Percentiles rank a stretch among this genome's conserved stretches.
Evolutionary conservation across 2,797 vertebrate species (phyloP).

Genomic region (Prunella strophiata): DNA sequence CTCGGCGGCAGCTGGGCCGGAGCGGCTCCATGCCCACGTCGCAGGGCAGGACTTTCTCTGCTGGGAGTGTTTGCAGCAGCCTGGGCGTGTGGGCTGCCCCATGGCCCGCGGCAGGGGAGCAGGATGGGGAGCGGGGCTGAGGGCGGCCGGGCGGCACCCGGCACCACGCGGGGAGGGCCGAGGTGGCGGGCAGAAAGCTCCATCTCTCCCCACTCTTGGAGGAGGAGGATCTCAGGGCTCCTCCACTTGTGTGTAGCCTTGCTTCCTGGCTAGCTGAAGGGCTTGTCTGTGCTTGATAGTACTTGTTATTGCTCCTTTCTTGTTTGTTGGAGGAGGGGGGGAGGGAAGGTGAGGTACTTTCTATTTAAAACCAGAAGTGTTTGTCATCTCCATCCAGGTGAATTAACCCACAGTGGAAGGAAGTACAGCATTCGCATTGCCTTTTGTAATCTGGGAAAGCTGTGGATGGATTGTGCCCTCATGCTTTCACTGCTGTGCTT

Average conservation of each 20-base stretch:
- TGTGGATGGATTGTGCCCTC: background rate
- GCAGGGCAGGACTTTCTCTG: background rate
- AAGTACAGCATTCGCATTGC: background rate
- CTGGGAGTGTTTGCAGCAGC: background rate
- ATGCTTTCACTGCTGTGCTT: background rate
- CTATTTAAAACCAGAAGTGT: slow-evolving; percentile 43
- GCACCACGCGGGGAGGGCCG: rapidly evolving
- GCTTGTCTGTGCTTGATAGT: slow-evolving; percentile 57
- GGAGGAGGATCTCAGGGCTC: background rate
- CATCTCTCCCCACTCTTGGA: rapidly evolving
- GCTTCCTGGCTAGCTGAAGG: slow-evolving; percentile 32
- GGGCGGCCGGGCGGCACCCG: rapidly evolving
- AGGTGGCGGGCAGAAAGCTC: background rate
- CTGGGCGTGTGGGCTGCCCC: background rate
- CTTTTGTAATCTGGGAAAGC: background rate
- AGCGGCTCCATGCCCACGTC: background rate
- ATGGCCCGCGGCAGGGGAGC: rapidly evolving
- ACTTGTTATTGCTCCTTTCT: slow-evolving; percentile 33
- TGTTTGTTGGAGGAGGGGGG: background rate
- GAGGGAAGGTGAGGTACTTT: slow-evolving; percentile 29
- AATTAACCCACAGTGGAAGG: slow-evolving; percentile 10
- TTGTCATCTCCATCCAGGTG: slow-evolving; percentile 13
- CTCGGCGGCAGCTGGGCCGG: rapidly evolving
- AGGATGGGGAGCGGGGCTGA: background rate
- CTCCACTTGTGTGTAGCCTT: background rate